These are phyloP conservation scores for Dolomedes plantarius DNA, from an alignment of 2,888 invertebrate genomes.

Conservation along the genomic window DNA sequence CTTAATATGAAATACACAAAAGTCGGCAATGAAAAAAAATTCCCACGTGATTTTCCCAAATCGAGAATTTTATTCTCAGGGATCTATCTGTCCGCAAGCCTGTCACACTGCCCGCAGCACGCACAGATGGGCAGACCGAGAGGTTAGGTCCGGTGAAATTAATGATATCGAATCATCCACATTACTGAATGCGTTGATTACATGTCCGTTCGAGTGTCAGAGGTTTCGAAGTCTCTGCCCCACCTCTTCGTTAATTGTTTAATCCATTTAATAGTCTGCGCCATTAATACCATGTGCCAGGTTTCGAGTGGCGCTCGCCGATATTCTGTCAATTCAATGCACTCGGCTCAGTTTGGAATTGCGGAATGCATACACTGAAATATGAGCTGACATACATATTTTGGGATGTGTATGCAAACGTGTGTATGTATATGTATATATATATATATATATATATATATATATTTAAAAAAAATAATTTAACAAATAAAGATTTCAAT, in stretches of 20 bases:
- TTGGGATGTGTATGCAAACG: not conserved
- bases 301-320: not conserved
- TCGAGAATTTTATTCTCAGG: too few species aligned
- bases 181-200: not conserved
- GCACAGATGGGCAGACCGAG: not conserved
- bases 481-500: too few species aligned
- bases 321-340: not conserved
- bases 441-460: too few species aligned
- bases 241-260: conserved; percentile 16
- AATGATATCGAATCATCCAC: not conserved
- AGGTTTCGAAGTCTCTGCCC: not conserved
- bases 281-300: not conserved
- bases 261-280: not conserved
- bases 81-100: too few species aligned
- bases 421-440: too few species aligned
- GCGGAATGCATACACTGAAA: too few species aligned
- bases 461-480: too few species aligned
- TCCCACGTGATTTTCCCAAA: too few species aligned
- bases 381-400: too few species aligned
- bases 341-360: not conserved
- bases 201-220: conserved; percentile 2
- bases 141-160: not conserved
- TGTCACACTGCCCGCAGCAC: too few species aligned
- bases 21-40: too few species aligned
- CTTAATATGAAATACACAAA: too few species aligned